A percentile compares a stretch with the other conserved stretches of the same genome.
Evolutionary conservation across 2,797 vertebrate species (phyloP).

Genomic region (Cuculus canorus): DNA sequence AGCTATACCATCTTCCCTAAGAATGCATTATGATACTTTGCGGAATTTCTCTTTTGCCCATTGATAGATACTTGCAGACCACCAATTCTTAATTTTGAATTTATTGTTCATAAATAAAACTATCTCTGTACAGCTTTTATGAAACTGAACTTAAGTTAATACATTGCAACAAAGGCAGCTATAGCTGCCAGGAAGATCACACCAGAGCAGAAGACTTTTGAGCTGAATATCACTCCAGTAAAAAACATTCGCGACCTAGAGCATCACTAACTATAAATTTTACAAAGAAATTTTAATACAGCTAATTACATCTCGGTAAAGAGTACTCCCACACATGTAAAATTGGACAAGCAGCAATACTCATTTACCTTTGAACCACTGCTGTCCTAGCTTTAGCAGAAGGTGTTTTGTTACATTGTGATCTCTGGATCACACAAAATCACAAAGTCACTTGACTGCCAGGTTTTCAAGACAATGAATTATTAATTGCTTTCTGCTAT

Average conservation of each 20-base stretch:
- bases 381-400: neutral
- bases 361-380: neutral
- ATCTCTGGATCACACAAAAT: constrained; percentile 3
- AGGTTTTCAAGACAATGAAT: constrained; percentile 11
- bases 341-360: neutral
- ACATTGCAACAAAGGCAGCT: neutral
- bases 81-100: neutral
- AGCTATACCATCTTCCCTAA: neutral
- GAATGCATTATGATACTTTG: neutral
- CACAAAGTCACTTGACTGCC: constrained; percentile 24
- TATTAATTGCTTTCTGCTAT: constrained; percentile 37
- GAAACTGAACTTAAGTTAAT: neutral
- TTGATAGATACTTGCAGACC: neutral
- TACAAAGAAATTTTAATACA: neutral
- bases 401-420: neutral
- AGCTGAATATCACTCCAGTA: neutral
- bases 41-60: neutral
- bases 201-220: neutral
- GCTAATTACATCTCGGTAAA: neutral
- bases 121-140: neutral
- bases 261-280: neutral
- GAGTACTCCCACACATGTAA: neutral
- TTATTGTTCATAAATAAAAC: neutral
- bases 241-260: neutral
- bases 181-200: neutral